Base-by-base conservation (phyloP, 2,888 invertebrate genomes). In the Heliconius sara region DNA sequence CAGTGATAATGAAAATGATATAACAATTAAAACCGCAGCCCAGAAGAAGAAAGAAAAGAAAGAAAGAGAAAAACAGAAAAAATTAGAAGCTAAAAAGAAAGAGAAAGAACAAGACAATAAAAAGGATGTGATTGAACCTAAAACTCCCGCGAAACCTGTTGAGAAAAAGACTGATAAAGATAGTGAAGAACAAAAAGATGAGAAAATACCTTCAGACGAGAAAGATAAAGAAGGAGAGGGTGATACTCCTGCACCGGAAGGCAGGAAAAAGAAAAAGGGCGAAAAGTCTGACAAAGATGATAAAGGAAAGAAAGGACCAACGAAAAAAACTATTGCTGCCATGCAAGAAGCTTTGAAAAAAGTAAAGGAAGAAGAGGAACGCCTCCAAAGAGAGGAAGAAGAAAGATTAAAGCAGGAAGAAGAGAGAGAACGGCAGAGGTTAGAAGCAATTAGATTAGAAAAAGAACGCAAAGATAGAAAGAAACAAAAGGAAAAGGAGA, bases 261-360 rank as follows among this genome's bases (percentile, higher is more conserved):
- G 93, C 76, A 93, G 92, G 87, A 95, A 91, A 85, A 96, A 96
- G 87, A 94, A 94, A 83, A 93, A 93, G 77, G 92, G 90, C 65
- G 92, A 92, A 22, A 93, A 93, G 74, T 92, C 95, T 75, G 96
- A 96, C 57, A 95, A 96, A 83, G 96, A 96, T 83, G 95, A 95
- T 80, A 94, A 94, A 84, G 95, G 96, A 81, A 96, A 96, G 86
- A 96, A 96, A 88, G 98, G 98, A 25, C 98, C 98, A 77, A 97
- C 97, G 22, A 98, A 98, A 86, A 97, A 98, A 88, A 97, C 97
- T 80, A 97, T 99, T 83, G 98, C 97, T 81, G 98, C 98, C 39
- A 98, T 99, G 98, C 98, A 98, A 92, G 98, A 98, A 91, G 97
- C 98, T 27, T 95, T 98, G n/a, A 97, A 97, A 87, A 98, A 98